Percentiles rank a stretch among this genome's conserved stretches.
Evolutionary conservation across 2,888 invertebrate genomes (phyloP).

Genomic region (Crematogaster levior): DNA sequence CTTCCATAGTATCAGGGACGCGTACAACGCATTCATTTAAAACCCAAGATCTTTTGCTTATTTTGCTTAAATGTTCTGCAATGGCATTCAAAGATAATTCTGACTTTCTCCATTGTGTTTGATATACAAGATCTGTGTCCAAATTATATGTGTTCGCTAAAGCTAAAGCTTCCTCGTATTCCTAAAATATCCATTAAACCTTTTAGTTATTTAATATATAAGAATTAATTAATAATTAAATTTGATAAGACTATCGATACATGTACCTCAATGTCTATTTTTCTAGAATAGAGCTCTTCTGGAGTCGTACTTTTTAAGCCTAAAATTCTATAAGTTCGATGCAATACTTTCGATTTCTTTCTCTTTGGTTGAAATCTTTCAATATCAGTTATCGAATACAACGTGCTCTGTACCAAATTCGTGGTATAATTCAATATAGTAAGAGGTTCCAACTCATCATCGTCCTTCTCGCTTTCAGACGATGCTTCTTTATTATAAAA

Average conservation of each 20-base stretch:
- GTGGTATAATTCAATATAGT: slow-evolving; percentile 87
- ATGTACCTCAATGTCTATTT: slow-evolving; percentile 86
- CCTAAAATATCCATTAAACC: slow-evolving; percentile 87
- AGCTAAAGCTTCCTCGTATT: slow-evolving; percentile 91
- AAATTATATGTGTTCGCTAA: slow-evolving; percentile 90
- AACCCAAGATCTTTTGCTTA: slow-evolving; percentile 92
- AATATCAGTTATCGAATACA: slow-evolving; percentile 91
- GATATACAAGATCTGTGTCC: slow-evolving; percentile 92
- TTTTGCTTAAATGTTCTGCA: slow-evolving; percentile 91
- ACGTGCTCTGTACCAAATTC: slow-evolving; percentile 88
- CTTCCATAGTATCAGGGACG: slow-evolving; percentile 90
- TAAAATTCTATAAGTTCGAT: slow-evolving; percentile 89
- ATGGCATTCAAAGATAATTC: slow-evolving; percentile 91
- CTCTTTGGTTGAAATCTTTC: slow-evolving; percentile 91
- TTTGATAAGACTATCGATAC: slow-evolving; percentile 31
- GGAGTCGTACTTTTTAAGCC: slow-evolving; percentile 93
- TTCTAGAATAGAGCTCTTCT: slow-evolving; percentile 90
- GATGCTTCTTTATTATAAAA: slow-evolving; percentile 81
- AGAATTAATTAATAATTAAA: slow-evolving; percentile 84
- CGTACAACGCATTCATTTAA: slow-evolving; percentile 92
- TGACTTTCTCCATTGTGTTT: slow-evolving; percentile 92
- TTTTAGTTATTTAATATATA: slow-evolving; percentile 33
- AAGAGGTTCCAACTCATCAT: slow-evolving; percentile 86
- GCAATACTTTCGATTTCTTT: slow-evolving; percentile 89
- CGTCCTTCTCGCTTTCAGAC: slow-evolving; percentile 86